phyloP scores from a whole-genome alignment of 2,797 vertebrate genomes.

The Mastacembelus armatus region DNA sequence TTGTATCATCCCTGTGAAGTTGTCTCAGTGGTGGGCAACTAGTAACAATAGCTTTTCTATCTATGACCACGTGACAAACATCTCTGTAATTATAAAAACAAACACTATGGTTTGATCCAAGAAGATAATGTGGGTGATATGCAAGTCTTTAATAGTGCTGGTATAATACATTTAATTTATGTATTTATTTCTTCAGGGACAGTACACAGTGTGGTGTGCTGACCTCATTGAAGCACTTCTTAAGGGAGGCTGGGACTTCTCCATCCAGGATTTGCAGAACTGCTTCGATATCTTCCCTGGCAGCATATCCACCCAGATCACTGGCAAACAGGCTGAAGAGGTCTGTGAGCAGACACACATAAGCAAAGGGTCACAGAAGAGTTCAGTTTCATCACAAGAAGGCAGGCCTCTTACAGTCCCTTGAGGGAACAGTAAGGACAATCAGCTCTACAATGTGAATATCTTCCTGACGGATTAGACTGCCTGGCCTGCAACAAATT shows the following conservation, averaged over 20 bases:
- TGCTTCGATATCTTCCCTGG: slow-evolving; percentile 95
- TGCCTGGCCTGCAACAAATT: slow-evolving; percentile 19
- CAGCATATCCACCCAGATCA: slow-evolving; percentile 93
- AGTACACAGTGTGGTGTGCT: slow-evolving; percentile 28
- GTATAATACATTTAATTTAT: too few species aligned
- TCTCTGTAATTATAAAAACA: slow-evolving; percentile 8
- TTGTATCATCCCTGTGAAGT: slow-evolving; percentile 14
- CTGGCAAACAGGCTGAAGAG: slow-evolving; percentile 98
- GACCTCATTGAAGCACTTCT: slow-evolving; percentile 96
- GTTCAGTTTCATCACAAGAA: slow-evolving; percentile 54
- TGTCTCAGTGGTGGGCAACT: slow-evolving; percentile 6
- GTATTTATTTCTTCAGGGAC: too few species aligned
- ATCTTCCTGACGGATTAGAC: slow-evolving; percentile 22
- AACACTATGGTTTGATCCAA: neutral
- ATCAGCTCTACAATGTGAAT: slow-evolving; percentile 29
- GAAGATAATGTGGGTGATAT: neutral
- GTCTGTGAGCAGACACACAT: slow-evolving; percentile 79
- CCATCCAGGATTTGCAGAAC: slow-evolving; percentile 94
- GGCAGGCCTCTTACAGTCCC: slow-evolving; percentile 3
- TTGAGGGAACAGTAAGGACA: neutral
- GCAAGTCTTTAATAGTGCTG: neutral
- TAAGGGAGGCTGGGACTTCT: slow-evolving; percentile 92
- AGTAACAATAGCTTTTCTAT: slow-evolving; percentile 15
- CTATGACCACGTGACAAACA: slow-evolving; percentile 10
- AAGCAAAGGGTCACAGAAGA: slow-evolving; percentile 13